Evolutionary conservation across 2,888 invertebrate genomes (phyloP).

Genomic region (Hypselothyrea guttata): DNA sequence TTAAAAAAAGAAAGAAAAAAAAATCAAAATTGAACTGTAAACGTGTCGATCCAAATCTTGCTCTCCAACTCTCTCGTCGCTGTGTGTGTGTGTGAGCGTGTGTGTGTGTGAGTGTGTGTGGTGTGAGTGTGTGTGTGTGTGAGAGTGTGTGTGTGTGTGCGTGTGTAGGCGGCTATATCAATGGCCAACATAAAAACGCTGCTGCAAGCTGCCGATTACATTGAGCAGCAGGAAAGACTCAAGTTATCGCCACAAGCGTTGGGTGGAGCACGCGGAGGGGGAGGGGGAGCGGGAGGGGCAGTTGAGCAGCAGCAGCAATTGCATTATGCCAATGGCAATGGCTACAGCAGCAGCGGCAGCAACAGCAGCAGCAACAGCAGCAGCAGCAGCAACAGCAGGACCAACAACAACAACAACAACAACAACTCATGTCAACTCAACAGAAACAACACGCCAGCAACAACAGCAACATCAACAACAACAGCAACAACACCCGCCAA

Average conservation of each 20-base stretch:
- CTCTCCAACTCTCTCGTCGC: slow-evolving; percentile 11
- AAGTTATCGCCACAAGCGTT: slow-evolving; percentile 54
- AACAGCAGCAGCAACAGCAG: slow-evolving; percentile 35
- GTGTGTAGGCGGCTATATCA: slow-evolving; percentile 74
- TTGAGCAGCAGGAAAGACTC: slow-evolving; percentile 80
- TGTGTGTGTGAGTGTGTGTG: slow-evolving; percentile 14
- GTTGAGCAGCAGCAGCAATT: slow-evolving; percentile 39
- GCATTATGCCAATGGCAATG: slow-evolving; percentile 31
- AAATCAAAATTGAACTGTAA: slow-evolving; percentile 39
- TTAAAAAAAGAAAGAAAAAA: background rate
- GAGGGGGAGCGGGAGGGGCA: slow-evolving; percentile 1
- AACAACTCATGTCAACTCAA: slow-evolving; percentile 68
- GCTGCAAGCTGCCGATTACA: slow-evolving; percentile 79
- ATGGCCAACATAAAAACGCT: slow-evolving; percentile 71
- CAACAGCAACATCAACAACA: slow-evolving; percentile 36
- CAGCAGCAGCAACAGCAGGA: slow-evolving; percentile 21
- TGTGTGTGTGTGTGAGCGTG: slow-evolving; percentile 17
- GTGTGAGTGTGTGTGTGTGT: slow-evolving; percentile 16
- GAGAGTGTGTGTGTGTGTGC: slow-evolving; percentile 25
- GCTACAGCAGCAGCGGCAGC: slow-evolving; percentile 23
- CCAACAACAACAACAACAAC: slow-evolving; percentile 47
- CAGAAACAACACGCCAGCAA: slow-evolving; percentile 52
- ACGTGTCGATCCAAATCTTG: slow-evolving; percentile 57
- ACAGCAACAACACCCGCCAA: slow-evolving; percentile 40
- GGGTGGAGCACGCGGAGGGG: slow-evolving; percentile 19